phyloP scores from a whole-genome alignment of 2,888 invertebrate genomes.

The Kryphioiulus occultus region DNA sequence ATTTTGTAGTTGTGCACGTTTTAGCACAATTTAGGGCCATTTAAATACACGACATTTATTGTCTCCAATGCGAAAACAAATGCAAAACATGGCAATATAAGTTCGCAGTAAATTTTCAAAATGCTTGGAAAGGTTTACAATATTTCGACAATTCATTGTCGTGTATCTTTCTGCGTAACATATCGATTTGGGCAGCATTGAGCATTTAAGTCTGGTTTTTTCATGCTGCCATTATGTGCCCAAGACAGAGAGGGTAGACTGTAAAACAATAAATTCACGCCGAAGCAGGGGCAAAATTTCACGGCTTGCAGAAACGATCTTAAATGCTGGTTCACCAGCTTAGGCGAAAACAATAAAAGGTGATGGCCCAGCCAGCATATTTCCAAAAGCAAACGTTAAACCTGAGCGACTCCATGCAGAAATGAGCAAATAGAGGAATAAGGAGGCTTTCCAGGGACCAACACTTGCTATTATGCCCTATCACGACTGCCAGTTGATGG shows the following conservation, averaged over 20 bases:
- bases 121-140: neutral
- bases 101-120: neutral
- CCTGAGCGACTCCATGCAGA: neutral
- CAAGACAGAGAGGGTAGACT: neutral
- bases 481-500: neutral
- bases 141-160: neutral
- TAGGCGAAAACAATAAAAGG: conserved; percentile 32
- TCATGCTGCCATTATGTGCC: neutral
- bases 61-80: no score
- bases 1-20: no score
- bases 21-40: no score
- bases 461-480: neutral
- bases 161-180: neutral
- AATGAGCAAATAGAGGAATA: conserved; percentile 14
- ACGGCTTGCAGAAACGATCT: conserved; percentile 29
- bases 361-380: conserved; percentile 15
- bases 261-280: conserved; percentile 14
- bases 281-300: neutral
- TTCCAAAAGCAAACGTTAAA: conserved; percentile 4
- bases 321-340: conserved; percentile 25
- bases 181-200: neutral
- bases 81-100: no score
- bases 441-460: neutral
- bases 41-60: no score
- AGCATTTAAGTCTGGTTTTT: neutral